Evolutionary conservation across 2,797 vertebrate genomes (phyloP), one percentile per base, ranked within the genome.

Genomic region (Yasuhikotakia modesta): DNA sequence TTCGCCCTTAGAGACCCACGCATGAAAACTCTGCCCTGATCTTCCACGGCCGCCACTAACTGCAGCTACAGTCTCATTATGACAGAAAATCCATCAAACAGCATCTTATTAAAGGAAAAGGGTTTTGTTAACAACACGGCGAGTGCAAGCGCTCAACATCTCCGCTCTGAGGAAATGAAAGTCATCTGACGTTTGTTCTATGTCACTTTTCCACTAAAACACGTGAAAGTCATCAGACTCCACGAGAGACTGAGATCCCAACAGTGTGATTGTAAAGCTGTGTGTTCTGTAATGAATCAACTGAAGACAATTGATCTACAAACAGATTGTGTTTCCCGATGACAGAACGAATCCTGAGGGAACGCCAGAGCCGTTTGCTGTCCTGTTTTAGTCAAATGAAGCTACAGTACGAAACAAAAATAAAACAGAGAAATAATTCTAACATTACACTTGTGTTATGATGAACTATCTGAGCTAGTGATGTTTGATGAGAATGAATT

Each of bases 221-320:
- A 87, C 89, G 89, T 84, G 86, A 88, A 86, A 90, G 91, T 90
- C 90, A 89, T 85, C 87, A 89, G 86, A 84, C 82, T 86, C 87
- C 65, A 90, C 83, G 85, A 70, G 84, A 88, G 90, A 87, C 39
- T 46, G 4, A 50, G 66, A 87, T 89, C 87, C 89, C 89, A 88
- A 89, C 88, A 89, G 10, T 46, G 86, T 92, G 91, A 94, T 90
- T 90, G 88, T 86, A 92, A 93, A 92, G 91, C 89, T 91, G 92
- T 92, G 90, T 87, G 91, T 90, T 92, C 87, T 85, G 88, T 89
- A 92, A 93, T 90, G 88, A 91, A 92, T 93, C 92, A 93, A 91
- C 90, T 90, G 87, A 85, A 90, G 81, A 79, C 79, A 92, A 93
- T 92, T 90, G 93, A 93, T 92, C 90, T 87, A 90, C 85, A 89